Evolutionary conservation across 2,888 invertebrate species (phyloP), one percentile per base, ranked within the genome.

Genomic region (Rhamphomyia laevipes): DNA sequence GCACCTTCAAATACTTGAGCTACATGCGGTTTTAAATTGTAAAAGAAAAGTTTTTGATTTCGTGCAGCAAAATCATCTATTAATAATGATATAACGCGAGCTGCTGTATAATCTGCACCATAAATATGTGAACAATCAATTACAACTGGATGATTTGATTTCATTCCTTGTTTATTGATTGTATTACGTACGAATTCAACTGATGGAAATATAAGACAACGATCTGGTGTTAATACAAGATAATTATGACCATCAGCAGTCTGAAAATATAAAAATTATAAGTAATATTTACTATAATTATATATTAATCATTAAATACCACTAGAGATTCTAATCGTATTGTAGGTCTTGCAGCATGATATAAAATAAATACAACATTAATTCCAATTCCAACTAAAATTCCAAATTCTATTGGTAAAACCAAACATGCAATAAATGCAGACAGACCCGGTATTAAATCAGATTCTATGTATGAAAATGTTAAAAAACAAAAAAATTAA

Each of bases 121-220:
- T 89, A 88, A 61, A 90, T 86, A 71, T 90, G 87, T 47, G 86
- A 82, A 70, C 90, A 90, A 71, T 91, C 89, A 50, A 90, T 80
- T 37, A 90, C 88, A 43, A 89, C 86, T 6, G 89, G 87, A 56
- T 82, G 62, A 53, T 76, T 78, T 56, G 79, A 77, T 35, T 80
- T 77, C 11, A 76, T 72, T 48, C 87, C 86, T 66, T 82, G 83
- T 70, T 91, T 90, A 53, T 83, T 86, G 52, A 92, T 88, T 52
- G 88, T 76, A 61, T 86, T 84, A 52, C 88, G 77, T 55, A 92
- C 87, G 71, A 91, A 89, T 70, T 90, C 89, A 59, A 89, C 87
- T 0, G 90, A 89, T 23, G 91, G 91, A 72, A 91, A 92, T 67
- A 90, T 89, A 33, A 92, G 76, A 67, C 89, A 90, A 57, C 90